Base-by-base conservation (phyloP, 2,113 vertebrate genomes). In the Tragelaphus buxtoni region DNA sequence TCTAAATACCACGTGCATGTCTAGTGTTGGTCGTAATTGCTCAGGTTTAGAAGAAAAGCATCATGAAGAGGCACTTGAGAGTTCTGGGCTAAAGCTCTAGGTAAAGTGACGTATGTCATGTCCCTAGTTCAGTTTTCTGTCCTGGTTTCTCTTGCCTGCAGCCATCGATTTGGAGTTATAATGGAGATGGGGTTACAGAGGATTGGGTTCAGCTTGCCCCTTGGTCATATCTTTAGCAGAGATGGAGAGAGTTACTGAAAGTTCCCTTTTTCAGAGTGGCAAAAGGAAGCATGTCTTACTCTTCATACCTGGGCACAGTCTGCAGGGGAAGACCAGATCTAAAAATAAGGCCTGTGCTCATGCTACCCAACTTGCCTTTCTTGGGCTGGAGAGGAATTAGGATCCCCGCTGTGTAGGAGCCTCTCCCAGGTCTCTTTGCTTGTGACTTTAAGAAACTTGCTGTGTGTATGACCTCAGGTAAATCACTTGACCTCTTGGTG, bases 391-490 rank as follows among this genome's bases (percentile, higher is more conserved):
- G 76, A 90, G 39, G 35, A 90, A 63, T 88, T 86, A 86, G 88
- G 63, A 56, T 89, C 47, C 74, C 26, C 24, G 4, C 32, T 63
- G 2, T 85, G 58, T 58, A 49, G 69, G 28, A 93, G 32, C 58
- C n/a, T 95, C 63, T 96, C 22, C 9, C 26, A 79, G 6, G 22
- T 79, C 53, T 90, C 47, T 93, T 61, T 77, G 58, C 51, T 53
- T 93, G 47, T 90, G 55, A 76, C 82, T 58, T 95, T 63, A 74
- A 94, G 89, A 97, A 93, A 97, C 28, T 60, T 92, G 60, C 55
- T 79, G 7, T 96, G 3, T 79, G 9, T 96, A 11, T 90, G 92
- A 93, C 89, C 63, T 77, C 86, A 69, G 74, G 30, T 35, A 83
- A 85, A 87, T 94, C 74, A 53, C 10, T 88, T 97, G 89, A 89